A percentile compares a stretch with the other conserved stretches of the same genome.
Evolutionary conservation across 2,113 vertebrate genomes (phyloP).

Genomic region (Salvelinus alpinus): DNA sequence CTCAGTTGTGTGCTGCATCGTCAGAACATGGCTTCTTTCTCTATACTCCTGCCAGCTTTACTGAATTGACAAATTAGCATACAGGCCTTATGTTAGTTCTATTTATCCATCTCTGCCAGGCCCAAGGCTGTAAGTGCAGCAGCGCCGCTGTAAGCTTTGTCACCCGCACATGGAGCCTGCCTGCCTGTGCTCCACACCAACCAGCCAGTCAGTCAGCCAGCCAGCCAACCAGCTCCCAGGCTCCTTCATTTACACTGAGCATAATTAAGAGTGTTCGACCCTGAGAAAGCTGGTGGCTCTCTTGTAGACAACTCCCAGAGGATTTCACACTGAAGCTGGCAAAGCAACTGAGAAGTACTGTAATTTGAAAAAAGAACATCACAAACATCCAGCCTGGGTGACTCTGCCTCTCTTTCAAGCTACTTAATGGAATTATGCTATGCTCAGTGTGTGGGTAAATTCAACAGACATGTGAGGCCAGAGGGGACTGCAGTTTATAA

Average conservation of each 20-base stretch:
- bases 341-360: slow-evolving; percentile 42
- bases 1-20: slow-evolving; percentile 12
- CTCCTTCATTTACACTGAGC: slow-evolving; percentile 61
- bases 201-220: slow-evolving; percentile 12
- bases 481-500: background rate
- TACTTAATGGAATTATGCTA: slow-evolving; percentile 9
- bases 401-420: slow-evolving; percentile 26
- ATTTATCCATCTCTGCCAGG: slow-evolving; percentile 48
- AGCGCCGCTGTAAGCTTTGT: slow-evolving; percentile 51
- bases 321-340: slow-evolving; percentile 53
- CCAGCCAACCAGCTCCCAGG: slow-evolving; percentile 46
- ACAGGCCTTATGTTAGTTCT: slow-evolving; percentile 53
- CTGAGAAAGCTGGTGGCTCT: slow-evolving; percentile 55
- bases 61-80: slow-evolving; percentile 59
- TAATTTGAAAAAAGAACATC: slow-evolving; percentile 42
- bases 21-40: slow-evolving; percentile 49
- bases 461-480: slow-evolving; percentile 14
- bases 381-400: slow-evolving; percentile 36
- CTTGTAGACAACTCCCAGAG: slow-evolving; percentile 46
- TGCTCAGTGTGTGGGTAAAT: background rate
- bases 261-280: slow-evolving; percentile 61
- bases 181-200: slow-evolving; percentile 13
- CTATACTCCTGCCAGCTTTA: slow-evolving; percentile 52
- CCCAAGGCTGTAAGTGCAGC: slow-evolving; percentile 52
- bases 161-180: slow-evolving; percentile 49